These are phyloP conservation scores for Phalloptychus januarius DNA, from an alignment of 2,797 vertebrate species.

Conservation along the genomic window DNA sequence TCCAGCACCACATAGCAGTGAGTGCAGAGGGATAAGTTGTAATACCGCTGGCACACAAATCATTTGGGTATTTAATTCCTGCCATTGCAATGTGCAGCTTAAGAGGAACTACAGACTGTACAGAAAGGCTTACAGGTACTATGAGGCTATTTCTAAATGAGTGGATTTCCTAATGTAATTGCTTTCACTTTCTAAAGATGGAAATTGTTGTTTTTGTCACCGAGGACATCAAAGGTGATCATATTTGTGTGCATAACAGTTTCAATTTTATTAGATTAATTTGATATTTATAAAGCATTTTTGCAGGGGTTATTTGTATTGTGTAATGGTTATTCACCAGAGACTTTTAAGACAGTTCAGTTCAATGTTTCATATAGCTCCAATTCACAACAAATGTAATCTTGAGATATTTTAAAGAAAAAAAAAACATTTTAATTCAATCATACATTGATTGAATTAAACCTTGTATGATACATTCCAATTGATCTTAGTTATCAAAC, in stretches of 20 bases:
- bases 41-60: constrained; percentile 67
- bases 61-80: constrained; percentile 77
- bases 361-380: too few relatives aligned
- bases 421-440: too few relatives aligned
- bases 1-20: constrained; percentile 41
- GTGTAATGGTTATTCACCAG: background rate
- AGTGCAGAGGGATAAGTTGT: constrained; percentile 63
- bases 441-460: too few relatives aligned
- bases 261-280: constrained; percentile 31
- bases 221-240: constrained; percentile 32
- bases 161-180: constrained; percentile 74
- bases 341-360: background rate
- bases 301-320: constrained; percentile 8
- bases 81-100: constrained; percentile 71
- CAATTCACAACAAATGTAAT: too few relatives aligned
- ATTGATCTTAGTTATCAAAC: too few relatives aligned
- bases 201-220: constrained; percentile 59
- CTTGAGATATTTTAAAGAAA: too few relatives aligned
- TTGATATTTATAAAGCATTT: constrained; percentile 16
- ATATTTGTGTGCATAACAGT: constrained; percentile 29
- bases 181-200: constrained; percentile 62
- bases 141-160: constrained; percentile 72
- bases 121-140: constrained; percentile 71
- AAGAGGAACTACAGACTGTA: constrained; percentile 59
- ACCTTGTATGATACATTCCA: too few relatives aligned